Conservation (phyloP, 2,888 invertebrate species). For the Marasmarcha lunaedactyla region DNA sequence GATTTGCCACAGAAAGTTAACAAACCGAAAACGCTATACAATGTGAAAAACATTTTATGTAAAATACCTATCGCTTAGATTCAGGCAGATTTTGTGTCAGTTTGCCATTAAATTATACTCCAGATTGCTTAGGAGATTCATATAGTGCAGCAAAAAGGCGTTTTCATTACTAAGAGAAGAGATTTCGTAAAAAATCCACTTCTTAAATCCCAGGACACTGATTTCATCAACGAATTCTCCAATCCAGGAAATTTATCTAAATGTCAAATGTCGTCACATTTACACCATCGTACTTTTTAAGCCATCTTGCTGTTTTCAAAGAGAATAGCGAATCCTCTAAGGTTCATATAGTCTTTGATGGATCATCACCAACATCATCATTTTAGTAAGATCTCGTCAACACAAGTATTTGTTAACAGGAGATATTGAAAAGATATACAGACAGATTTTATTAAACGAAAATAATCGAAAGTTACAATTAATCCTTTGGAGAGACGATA, state of each 20-base stretch:
- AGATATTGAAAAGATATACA: constrained; percentile 6
- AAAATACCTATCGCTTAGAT: constrained; percentile 4
- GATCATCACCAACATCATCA: constrained; percentile 4
- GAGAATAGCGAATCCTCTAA: constrained; percentile 3
- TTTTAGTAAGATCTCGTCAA: constrained; percentile 5
- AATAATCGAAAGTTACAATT: constrained; percentile 5
- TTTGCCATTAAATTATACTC: constrained; percentile 6
- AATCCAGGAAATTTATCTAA: constrained; percentile 9
- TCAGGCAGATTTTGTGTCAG: constrained; percentile 7
- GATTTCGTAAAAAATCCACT: constrained; percentile 4
- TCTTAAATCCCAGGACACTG: constrained; percentile 8
- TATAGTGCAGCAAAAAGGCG: constrained; percentile 10
- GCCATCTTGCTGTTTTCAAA: constrained; percentile 5
- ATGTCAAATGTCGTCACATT: neutral
- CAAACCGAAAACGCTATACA: neutral
- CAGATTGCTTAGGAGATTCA: constrained; percentile 11
- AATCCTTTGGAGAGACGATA: constrained; percentile 7
- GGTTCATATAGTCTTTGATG: constrained; percentile 6
- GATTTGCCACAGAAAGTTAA: constrained; percentile 1
- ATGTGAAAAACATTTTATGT: constrained; percentile 7
- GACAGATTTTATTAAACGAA: constrained; percentile 2
- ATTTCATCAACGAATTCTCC: constrained; percentile 13
- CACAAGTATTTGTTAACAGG: constrained; percentile 4
- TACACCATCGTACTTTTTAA: constrained; percentile 1
- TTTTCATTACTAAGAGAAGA: constrained; percentile 10